Conservation (phyloP, 2,113 vertebrate genomes). For the Meles meles region DNA sequence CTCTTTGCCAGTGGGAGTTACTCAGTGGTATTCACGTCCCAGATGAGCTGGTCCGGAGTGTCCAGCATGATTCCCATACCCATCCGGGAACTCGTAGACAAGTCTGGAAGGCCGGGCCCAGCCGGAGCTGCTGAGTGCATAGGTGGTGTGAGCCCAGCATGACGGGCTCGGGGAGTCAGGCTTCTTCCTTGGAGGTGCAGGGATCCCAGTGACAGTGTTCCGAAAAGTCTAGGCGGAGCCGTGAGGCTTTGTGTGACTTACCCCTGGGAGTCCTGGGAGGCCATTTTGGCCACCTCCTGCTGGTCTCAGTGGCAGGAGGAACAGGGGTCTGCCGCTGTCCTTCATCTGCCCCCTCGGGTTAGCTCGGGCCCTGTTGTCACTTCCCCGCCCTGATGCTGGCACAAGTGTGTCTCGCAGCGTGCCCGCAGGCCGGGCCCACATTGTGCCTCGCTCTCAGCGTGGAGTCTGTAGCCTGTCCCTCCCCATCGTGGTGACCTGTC, state of each 20-base stretch:
- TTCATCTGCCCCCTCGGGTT: background rate
- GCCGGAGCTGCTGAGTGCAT: background rate
- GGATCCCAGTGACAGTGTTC: background rate
- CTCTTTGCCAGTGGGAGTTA: background rate
- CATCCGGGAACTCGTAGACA: background rate
- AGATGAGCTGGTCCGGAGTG: background rate
- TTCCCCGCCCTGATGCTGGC: background rate
- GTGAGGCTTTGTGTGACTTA: background rate
- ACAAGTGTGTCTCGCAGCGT: background rate
- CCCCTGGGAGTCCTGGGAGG: background rate
- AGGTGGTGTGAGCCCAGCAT: background rate
- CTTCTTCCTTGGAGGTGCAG: background rate
- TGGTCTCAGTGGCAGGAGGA: background rate
- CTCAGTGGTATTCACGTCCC: background rate
- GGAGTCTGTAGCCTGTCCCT: background rate
- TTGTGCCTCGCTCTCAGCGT: background rate
- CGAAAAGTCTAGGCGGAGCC: background rate
- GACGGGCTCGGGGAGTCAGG: background rate
- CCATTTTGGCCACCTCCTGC: background rate
- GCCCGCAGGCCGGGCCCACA: background rate
- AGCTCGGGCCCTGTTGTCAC: accelerated
- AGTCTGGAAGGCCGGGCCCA: background rate
- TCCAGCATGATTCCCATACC: background rate
- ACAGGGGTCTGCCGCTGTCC: background rate
- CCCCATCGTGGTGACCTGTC: background rate